These are phyloP conservation scores for Motacilla tschutschensis DNA, from an alignment of 2,113 vertebrate genomes.

Conservation along the genomic window DNA sequence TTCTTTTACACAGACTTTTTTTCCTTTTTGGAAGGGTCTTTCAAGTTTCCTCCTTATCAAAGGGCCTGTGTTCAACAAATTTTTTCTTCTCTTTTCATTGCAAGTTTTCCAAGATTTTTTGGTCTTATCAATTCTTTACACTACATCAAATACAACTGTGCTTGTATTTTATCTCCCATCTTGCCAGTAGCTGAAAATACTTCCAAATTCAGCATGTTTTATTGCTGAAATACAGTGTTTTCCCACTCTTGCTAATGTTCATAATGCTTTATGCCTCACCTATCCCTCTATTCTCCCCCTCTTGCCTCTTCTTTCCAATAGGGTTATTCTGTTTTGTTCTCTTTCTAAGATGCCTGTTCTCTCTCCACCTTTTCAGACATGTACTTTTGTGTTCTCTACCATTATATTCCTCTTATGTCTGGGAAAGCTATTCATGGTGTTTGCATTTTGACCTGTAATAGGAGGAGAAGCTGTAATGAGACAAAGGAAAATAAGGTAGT, in stretches of 20 bases:
- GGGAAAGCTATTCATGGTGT: background rate
- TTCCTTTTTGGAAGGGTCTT: background rate
- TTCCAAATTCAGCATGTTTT: background rate
- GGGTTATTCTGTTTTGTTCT: background rate
- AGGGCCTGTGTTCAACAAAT: background rate
- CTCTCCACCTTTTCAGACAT: background rate
- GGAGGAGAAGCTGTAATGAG: background rate
- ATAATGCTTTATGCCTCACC: background rate
- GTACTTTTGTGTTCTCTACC: background rate
- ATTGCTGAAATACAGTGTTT: background rate
- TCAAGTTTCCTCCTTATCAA: background rate
- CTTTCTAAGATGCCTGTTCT: background rate
- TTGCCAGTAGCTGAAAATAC: background rate
- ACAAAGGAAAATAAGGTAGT: background rate
- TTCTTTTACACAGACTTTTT: background rate
- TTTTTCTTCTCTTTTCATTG: background rate
- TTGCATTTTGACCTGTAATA: background rate
- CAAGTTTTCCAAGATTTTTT: background rate
- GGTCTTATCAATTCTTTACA: background rate
- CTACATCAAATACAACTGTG: background rate
- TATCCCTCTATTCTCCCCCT: background rate
- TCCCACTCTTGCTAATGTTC: constrained; percentile 27
- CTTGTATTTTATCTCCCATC: background rate
- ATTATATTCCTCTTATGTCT: background rate
- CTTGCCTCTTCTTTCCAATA: background rate